Percentiles rank a stretch among this genome's conserved stretches.
Conservation (phyloP, 2,797 vertebrate species). For the Echiichthys vipera region DNA sequence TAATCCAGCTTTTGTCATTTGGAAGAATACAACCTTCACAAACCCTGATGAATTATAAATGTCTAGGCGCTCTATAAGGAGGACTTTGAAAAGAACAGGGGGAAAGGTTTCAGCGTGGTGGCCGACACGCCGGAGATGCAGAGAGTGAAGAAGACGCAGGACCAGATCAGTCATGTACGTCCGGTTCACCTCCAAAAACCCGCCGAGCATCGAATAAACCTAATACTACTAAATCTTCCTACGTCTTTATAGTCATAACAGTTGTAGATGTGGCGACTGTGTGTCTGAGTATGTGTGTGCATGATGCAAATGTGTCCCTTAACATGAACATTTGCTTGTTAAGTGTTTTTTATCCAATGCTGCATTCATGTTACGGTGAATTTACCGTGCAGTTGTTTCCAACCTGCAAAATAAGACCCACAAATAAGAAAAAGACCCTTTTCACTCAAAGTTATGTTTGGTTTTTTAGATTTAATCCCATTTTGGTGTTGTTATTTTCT, state of each 20-base stretch:
- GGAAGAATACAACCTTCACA: not conserved
- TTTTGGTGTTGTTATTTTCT: no score
- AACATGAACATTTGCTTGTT: not conserved
- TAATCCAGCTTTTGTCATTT: not conserved
- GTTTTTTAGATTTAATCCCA: not conserved
- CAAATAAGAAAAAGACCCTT: not conserved
- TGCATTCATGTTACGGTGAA: conserved; percentile 30
- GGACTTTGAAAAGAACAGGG: conserved; percentile 97
- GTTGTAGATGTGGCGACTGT: conserved; percentile 1
- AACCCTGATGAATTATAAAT: not conserved
- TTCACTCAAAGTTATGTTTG: no score
- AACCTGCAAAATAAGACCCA: not conserved
- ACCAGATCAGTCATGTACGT: conserved; percentile 91
- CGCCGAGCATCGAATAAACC: not conserved
- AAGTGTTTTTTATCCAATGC: conserved; percentile 15
- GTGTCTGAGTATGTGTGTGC: conserved; percentile 21
- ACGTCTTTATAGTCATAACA: not conserved
- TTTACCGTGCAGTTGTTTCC: no score
- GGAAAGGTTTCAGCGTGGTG: conserved; percentile 94
- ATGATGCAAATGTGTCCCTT: not conserved
- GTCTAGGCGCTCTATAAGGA: conserved; percentile 96
- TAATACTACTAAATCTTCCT: not conserved
- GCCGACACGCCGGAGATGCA: conserved; percentile 94
- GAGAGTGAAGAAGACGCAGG: conserved; percentile 95
- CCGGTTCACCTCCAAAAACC: not conserved